These are phyloP conservation scores for Entomyzon cyanotis DNA, from an alignment of 2,113 vertebrate genomes.

Conservation along the genomic window DNA sequence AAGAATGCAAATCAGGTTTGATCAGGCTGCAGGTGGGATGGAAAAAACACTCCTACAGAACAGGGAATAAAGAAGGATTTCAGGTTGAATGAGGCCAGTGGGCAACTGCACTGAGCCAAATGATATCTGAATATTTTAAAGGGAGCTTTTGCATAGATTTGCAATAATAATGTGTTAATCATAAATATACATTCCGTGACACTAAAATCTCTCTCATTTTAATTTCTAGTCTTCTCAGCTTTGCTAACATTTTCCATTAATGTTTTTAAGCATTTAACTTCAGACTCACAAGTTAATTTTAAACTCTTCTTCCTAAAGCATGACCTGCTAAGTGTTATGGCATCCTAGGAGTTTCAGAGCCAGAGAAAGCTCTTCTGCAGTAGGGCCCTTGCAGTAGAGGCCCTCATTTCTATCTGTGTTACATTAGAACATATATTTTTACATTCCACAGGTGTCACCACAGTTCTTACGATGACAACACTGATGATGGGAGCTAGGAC, in stretches of 20 bases:
- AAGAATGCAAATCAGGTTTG: not conserved
- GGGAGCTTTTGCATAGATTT: not conserved
- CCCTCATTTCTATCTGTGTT: not conserved
- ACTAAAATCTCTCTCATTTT: not conserved
- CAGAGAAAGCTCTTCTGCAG: not conserved
- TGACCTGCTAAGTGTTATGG: not conserved
- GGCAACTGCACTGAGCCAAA: not conserved
- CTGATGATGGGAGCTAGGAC: conserved; percentile 91
- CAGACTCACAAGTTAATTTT: not conserved
- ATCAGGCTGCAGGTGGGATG: not conserved
- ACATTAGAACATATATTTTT: not conserved
- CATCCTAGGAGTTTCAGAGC: not conserved
- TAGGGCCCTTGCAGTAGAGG: not conserved
- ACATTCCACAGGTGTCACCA: conserved; percentile 81
- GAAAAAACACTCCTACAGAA: not conserved
- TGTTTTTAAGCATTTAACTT: not conserved
- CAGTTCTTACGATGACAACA: conserved; percentile 89
- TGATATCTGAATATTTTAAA: not conserved
- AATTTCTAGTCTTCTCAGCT: not conserved
- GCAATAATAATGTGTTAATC: not conserved
- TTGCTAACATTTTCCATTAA: not conserved
- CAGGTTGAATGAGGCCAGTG: not conserved
- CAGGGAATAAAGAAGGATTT: not conserved
- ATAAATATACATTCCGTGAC: not conserved
- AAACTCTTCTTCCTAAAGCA: not conserved